Evolutionary conservation across 1,140 invertebrate genomes (phyloP).

Genomic region (Cardiocondyla obscurior): DNA sequence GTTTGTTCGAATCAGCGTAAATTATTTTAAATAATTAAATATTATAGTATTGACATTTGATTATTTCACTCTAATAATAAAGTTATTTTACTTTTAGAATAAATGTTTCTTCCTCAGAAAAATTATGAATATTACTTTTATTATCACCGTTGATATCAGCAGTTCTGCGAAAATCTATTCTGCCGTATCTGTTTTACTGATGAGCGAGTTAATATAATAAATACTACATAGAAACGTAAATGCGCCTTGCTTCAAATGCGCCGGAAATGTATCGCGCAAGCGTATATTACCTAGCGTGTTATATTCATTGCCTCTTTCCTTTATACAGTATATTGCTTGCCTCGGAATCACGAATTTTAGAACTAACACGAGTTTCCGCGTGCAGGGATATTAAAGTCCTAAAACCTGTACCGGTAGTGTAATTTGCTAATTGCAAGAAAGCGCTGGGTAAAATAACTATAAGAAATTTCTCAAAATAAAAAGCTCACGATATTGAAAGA

Average conservation of each 20-base stretch:
- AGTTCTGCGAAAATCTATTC: neutral
- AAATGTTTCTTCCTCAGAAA: neutral
- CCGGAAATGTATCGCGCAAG: constrained; percentile 10
- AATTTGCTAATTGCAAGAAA: constrained; percentile 37
- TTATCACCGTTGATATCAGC: neutral
- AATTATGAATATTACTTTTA: neutral
- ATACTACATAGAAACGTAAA: constrained; percentile 3
- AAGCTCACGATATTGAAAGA: neutral
- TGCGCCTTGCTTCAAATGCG: constrained; percentile 16
- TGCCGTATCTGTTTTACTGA: neutral
- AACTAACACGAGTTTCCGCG: constrained; percentile 27
- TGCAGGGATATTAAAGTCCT: constrained; percentile 46
- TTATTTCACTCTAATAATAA: too few relatives aligned
- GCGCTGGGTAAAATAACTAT: neutral
- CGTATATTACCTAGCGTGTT: constrained; percentile 26
- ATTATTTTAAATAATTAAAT: neutral
- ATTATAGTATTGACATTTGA: neutral
- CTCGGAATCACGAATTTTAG: constrained; percentile 41
- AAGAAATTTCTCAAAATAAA: neutral
- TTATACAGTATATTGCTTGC: neutral
- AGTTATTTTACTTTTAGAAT: neutral
- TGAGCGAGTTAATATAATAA: neutral
- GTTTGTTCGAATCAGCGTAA: too few relatives aligned
- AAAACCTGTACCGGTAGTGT: neutral
- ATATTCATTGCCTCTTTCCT: constrained; percentile 25